A percentile compares a stretch with the other conserved stretches of the same genome.
These are phyloP conservation scores for Brenthis hecate DNA, from an alignment of 2,888 invertebrate genomes.

Conservation along the genomic window DNA sequence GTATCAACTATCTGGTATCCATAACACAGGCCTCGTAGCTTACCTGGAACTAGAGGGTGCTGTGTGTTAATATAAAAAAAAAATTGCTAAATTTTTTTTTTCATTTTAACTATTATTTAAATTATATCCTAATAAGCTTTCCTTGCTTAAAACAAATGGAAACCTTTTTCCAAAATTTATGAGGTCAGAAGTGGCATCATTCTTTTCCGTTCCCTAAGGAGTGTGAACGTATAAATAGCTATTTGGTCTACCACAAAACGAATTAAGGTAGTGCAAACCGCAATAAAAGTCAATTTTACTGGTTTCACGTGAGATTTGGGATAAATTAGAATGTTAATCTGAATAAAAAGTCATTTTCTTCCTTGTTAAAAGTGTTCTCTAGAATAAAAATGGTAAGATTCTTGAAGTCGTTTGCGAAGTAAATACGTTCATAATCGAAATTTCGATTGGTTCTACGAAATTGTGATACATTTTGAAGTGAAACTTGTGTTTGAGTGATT, in stretches of 20 bases:
- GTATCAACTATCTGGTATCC: too few species aligned
- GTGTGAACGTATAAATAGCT: constrained; percentile 22
- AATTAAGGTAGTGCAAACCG: constrained; percentile 26
- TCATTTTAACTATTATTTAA: not conserved
- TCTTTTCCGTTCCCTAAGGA: constrained; percentile 17
- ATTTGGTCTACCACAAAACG: constrained; percentile 25
- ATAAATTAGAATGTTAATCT: constrained; percentile 18
- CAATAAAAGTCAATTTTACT: constrained; percentile 25
- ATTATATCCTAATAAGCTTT: not conserved
- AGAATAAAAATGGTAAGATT: too few species aligned
- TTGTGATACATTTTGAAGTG: too few species aligned
- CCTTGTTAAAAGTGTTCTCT: too few species aligned
- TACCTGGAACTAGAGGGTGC: too few species aligned
- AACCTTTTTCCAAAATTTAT: constrained; percentile 5
- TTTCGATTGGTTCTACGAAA: too few species aligned
- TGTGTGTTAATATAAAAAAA: too few species aligned
- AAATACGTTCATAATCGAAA: too few species aligned
- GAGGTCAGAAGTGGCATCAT: constrained; percentile 2
- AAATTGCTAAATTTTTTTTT: too few species aligned
- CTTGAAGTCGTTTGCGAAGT: too few species aligned
- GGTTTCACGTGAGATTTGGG: constrained; percentile 21
- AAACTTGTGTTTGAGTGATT: too few species aligned
- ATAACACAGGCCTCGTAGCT: too few species aligned
- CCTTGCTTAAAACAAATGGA: not conserved
- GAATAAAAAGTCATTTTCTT: not conserved